phyloP scores from a whole-genome alignment of 2,113 vertebrate species.

The Regulus satrapa region DNA sequence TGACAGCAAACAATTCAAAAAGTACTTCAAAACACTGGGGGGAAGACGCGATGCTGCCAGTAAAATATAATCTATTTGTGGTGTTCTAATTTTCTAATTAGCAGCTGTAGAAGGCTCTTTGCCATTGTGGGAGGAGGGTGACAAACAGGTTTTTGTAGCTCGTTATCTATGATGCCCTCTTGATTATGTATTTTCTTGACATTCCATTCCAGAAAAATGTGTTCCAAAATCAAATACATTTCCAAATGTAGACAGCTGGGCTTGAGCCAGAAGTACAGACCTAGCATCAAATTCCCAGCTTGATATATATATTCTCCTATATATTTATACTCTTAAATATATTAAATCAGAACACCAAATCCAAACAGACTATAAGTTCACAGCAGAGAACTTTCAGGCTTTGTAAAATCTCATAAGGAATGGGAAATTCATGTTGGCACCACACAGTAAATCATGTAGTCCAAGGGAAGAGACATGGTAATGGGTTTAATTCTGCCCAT shows the following conservation, averaged over 20 bases:
- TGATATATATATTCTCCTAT: no score
- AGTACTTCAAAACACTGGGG: constrained; percentile 70
- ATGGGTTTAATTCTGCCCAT: neutral
- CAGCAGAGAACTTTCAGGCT: neutral
- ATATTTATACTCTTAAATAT: neutral
- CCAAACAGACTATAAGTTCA: neutral
- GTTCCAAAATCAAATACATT: constrained; percentile 22
- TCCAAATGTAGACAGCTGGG: constrained; percentile 6
- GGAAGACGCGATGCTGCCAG: constrained; percentile 50
- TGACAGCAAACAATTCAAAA: constrained; percentile 79
- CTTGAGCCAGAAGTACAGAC: constrained; percentile 2
- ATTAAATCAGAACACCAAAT: neutral
- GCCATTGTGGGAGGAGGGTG: constrained; percentile 36
- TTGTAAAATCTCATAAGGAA: neutral
- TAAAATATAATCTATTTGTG: constrained; percentile 67
- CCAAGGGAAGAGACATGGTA: neutral
- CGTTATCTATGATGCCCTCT: constrained; percentile 35
- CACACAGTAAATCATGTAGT: neutral
- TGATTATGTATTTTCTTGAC: constrained; percentile 56
- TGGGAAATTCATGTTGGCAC: neutral
- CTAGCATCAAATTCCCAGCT: neutral
- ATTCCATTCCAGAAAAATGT: constrained; percentile 35
- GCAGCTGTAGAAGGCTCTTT: constrained; percentile 46
- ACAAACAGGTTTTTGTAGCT: constrained; percentile 65
- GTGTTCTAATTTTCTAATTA: constrained; percentile 75